Base-by-base conservation (phyloP, 2,797 vertebrate species). In the Eremophila alpestris region DNA sequence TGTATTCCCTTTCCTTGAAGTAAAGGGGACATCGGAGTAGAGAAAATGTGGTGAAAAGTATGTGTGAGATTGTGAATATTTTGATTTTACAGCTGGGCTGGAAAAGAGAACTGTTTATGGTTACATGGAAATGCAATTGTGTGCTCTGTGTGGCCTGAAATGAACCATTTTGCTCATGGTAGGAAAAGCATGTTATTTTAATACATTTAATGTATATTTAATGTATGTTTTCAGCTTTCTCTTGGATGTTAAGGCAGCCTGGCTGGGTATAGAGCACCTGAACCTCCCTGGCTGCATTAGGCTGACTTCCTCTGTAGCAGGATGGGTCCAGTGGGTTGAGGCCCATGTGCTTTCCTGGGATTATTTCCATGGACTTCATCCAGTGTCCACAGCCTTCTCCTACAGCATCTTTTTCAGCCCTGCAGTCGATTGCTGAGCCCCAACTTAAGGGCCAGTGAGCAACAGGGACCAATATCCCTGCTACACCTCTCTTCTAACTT, bases 401-500 rank as follows among this genome's bases (percentile, higher is more conserved):
- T 43, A 19, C 49, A 32, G 30, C 7, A 3, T 16, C 26, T 45
- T 83, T 76, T 73, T n/a, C 40, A 51, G 21, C 32, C 36, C 48
- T 19, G 15, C 30, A 34, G 51, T 22, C 0, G 0, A 78, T 22
- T 59, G 12, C 40, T 30, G 43, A 69, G 38, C 40, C 43, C 27
- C 16, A 30, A 0, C 1, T 16, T 12, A 22, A 11, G 14, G 54
- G 21, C 29, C 51, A 49, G 29, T 1, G 43, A 69, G 36, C 40
- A 22, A 26, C 7, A 32, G 49, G 63, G 30, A 34, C 26, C 10
- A 10, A 10, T 16, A 16, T 15, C 48, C 5, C 40, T 23, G 55
- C 56, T 74, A 6, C 11, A 12, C 16, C 23, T 54, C 45, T 46
- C 19, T 30, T 38, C 69, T 16, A 5, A 19, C 0, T 0, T 18